phyloP scores from a whole-genome alignment of 2,888 invertebrate species.

The Drosophila siamana region DNA sequence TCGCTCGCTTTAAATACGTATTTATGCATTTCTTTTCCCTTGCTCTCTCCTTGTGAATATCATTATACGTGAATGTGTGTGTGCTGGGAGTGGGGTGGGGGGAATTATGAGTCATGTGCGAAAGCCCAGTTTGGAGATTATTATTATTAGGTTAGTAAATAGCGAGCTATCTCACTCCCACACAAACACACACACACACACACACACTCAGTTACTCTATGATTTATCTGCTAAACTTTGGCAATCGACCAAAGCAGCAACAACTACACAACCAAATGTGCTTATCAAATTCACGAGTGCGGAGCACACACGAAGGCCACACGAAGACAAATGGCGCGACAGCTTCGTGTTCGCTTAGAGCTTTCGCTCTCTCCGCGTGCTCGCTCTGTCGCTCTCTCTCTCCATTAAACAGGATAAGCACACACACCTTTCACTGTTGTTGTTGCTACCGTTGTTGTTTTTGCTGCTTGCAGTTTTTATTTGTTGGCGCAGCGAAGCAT shows the following conservation, averaged over 20 bases:
- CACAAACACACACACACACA: background rate
- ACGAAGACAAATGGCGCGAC: constrained; percentile 50
- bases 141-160: constrained; percentile 32
- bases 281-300: constrained; percentile 45
- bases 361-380: constrained; percentile 32
- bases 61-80: background rate
- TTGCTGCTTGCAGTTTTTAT: constrained; percentile 47
- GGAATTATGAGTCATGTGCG: constrained; percentile 22
- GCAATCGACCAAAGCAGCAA: constrained; percentile 22
- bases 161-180: constrained; percentile 4
- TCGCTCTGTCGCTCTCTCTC: constrained; percentile 22
- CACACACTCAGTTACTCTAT: constrained; percentile 9
- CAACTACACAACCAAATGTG: constrained; percentile 19
- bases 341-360: constrained; percentile 50
- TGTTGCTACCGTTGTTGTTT: constrained; percentile 8
- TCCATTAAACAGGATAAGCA: constrained; percentile 54
- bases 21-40: constrained; percentile 49
- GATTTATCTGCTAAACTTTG: constrained; percentile 66
- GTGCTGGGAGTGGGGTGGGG: background rate
- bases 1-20: constrained; percentile 60
- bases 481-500: constrained; percentile 41
- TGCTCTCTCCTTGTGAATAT: constrained; percentile 29
- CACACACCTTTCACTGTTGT: constrained; percentile 4
- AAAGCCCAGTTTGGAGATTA: constrained; percentile 11
- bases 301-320: constrained; percentile 32